Conservation (phyloP, 2,888 invertebrate genomes). For the Chirona hameri region DNA sequence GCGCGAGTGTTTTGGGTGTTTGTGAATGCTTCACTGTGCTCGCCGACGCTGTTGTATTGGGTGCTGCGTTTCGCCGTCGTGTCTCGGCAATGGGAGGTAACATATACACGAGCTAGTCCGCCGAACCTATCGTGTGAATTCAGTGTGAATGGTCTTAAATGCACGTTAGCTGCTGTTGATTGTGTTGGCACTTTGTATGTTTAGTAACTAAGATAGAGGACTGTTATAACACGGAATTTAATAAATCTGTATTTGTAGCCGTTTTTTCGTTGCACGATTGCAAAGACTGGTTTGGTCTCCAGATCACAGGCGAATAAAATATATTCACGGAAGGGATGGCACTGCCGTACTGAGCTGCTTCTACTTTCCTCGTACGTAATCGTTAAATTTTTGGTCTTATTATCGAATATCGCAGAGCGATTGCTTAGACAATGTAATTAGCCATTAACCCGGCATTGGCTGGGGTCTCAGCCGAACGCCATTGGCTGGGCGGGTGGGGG, state of each 20-base stretch:
- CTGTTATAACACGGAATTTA: constrained; percentile 26
- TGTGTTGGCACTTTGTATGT: constrained; percentile 27
- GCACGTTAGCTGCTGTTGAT: constrained; percentile 9
- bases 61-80: not conserved
- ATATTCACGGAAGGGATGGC: too few relatives aligned
- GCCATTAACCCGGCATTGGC: too few relatives aligned
- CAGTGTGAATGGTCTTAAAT: not conserved
- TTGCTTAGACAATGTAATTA: too few relatives aligned
- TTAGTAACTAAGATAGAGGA: constrained; percentile 8
- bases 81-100: not conserved
- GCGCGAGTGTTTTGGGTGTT: not conserved
- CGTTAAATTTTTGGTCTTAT: too few relatives aligned
- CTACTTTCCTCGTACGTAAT: too few relatives aligned
- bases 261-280: too few relatives aligned
- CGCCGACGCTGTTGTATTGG: not conserved
- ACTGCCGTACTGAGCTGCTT: too few relatives aligned
- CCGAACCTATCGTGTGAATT: not conserved
- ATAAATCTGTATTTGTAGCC: constrained; percentile 24
- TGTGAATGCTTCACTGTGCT: not conserved
- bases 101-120: constrained; percentile 5
- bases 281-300: too few relatives aligned
- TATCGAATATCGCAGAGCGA: too few relatives aligned
- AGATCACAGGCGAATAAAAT: too few relatives aligned
- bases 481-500: too few relatives aligned
- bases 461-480: too few relatives aligned